phyloP scores from a whole-genome alignment of 2,113 vertebrate genomes.

The Tragelaphus imberbis region DNA sequence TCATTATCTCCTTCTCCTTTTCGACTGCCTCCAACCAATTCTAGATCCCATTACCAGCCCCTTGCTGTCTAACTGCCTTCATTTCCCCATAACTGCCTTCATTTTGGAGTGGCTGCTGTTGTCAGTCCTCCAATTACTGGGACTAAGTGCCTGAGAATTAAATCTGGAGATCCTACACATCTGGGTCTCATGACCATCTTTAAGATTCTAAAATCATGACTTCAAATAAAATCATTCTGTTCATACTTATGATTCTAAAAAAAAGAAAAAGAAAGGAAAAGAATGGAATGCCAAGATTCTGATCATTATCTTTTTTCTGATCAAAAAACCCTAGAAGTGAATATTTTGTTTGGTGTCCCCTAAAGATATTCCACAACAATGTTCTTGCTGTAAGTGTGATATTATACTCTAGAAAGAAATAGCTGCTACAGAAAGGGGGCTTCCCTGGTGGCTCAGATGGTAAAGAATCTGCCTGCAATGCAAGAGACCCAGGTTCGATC shows the following conservation, averaged over 20 bases:
- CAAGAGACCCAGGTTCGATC: background rate
- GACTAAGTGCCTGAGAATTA: background rate
- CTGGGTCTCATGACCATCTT: background rate
- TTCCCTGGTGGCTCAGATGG: background rate
- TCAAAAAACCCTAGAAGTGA: background rate
- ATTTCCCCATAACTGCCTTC: background rate
- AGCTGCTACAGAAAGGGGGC: background rate
- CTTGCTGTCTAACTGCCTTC: background rate
- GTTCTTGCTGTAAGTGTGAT: background rate
- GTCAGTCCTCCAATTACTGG: background rate
- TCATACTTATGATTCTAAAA: background rate
- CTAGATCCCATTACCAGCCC: background rate
- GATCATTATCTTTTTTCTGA: background rate
- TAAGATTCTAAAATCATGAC: background rate
- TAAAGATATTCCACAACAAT: background rate
- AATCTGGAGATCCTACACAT: background rate
- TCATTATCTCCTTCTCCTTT: background rate
- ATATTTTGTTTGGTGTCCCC: background rate
- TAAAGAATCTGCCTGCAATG: background rate
- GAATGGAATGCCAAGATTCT: background rate
- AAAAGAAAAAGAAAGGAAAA: background rate
- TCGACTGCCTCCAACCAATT: background rate
- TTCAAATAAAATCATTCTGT: background rate
- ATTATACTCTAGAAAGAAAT: rapidly evolving
- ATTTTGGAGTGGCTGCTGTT: background rate